These are phyloP conservation scores for Venustoraphidia nigricollis DNA, from an alignment of 2,888 invertebrate species.

Conservation along the genomic window DNA sequence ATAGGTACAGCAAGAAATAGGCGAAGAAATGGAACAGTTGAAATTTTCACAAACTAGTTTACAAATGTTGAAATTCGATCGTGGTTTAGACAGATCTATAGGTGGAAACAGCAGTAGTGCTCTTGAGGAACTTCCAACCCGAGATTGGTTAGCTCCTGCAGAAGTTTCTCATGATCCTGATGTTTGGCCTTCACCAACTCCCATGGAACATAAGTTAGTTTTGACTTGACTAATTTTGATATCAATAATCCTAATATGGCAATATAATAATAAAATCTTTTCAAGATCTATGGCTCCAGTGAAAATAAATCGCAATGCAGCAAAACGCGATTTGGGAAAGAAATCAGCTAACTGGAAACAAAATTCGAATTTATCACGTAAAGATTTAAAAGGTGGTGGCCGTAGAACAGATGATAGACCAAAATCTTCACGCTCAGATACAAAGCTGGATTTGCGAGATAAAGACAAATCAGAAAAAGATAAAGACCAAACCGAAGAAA, in stretches of 20 bases:
- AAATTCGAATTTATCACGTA: slow-evolving; percentile 25
- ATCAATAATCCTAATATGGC: neutral
- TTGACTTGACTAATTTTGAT: slow-evolving; percentile 2
- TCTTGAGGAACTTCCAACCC: slow-evolving; percentile 40
- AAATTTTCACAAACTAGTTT: slow-evolving; percentile 66
- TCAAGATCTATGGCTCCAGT: slow-evolving; percentile 1
- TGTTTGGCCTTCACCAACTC: slow-evolving; percentile 69
- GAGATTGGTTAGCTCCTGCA: slow-evolving; percentile 43
- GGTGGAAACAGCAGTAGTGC: slow-evolving; percentile 24
- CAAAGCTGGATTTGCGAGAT: slow-evolving; percentile 24
- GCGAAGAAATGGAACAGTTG: slow-evolving; percentile 77
- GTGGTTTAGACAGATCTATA: slow-evolving; percentile 33
- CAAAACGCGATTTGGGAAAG: slow-evolving; percentile 23
- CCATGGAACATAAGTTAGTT: slow-evolving; percentile 49
- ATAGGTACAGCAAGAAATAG: slow-evolving; percentile 78
- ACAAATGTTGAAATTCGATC: slow-evolving; percentile 58
- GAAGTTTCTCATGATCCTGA: slow-evolving; percentile 58
- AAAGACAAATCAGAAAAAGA: slow-evolving; percentile 31
- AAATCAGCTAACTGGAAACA: slow-evolving; percentile 19
- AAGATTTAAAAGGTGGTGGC: slow-evolving; percentile 13
- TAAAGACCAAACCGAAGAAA: slow-evolving; percentile 49
- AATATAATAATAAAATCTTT: neutral
- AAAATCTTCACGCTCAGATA: slow-evolving; percentile 23
- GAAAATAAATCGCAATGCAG: neutral
- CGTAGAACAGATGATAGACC: slow-evolving; percentile 26